Percentiles rank a stretch among this genome's conserved stretches.
These are phyloP conservation scores for Brachionus rotundiformis DNA, from an alignment of 1,140 invertebrate genomes.

Conservation along the genomic window DNA sequence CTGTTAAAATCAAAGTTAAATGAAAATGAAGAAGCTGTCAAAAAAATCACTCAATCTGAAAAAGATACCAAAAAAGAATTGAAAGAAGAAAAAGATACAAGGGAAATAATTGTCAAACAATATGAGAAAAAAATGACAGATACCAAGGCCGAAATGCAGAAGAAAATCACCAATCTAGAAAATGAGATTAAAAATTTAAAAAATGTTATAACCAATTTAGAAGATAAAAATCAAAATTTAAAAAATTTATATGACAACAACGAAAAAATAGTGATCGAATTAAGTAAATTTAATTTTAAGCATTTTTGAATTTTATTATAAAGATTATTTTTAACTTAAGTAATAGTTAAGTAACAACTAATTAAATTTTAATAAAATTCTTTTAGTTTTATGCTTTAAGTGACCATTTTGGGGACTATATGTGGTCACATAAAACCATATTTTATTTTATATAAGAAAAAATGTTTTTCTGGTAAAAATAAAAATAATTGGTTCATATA, in stretches of 20 bases:
- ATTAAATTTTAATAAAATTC: too few relatives aligned
- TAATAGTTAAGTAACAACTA: too few relatives aligned
- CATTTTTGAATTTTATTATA: not conserved
- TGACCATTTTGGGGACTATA: too few relatives aligned
- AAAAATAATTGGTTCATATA: too few relatives aligned
- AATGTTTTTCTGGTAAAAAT: too few relatives aligned
- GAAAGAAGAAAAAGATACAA: constrained; percentile 41
- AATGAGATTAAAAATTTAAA: constrained; percentile 40
- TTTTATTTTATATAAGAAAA: too few relatives aligned
- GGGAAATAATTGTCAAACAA: constrained; percentile 12
- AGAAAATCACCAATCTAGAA: not conserved
- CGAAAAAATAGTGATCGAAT: constrained; percentile 37
- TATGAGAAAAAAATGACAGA: constrained; percentile 49
- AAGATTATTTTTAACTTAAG: too few relatives aligned
- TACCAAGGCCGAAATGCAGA: not conserved
- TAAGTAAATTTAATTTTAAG: constrained; percentile 25
- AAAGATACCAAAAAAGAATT: constrained; percentile 17
- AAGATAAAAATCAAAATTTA: constrained; percentile 34
- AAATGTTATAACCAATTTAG: not conserved
- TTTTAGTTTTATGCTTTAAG: too few relatives aligned
- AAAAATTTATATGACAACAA: constrained; percentile 47
- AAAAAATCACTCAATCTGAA: constrained; percentile 16
- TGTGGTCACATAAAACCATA: too few relatives aligned
- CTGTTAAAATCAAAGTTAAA: constrained; percentile 16
- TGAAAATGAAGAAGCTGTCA: constrained; percentile 5